These are phyloP conservation scores for Hyles lineata DNA, from an alignment of 2,888 invertebrate species.

Conservation along the genomic window DNA sequence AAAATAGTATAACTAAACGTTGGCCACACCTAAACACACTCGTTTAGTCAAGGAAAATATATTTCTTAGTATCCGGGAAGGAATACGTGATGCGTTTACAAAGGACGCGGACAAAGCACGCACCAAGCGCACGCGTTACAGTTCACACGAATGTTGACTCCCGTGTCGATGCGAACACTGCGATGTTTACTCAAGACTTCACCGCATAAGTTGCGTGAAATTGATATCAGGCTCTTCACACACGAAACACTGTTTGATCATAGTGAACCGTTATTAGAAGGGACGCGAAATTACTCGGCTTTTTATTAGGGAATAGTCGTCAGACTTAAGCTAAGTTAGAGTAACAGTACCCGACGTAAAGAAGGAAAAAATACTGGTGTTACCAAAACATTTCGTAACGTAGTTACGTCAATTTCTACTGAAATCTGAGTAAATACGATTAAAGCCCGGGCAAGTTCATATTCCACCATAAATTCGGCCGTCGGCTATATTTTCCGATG, in stretches of 20 bases:
- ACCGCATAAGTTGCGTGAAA: conserved; percentile 71
- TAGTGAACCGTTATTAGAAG: conserved; percentile 62
- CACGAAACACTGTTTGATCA: conserved; percentile 63
- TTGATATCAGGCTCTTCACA: conserved; percentile 68
- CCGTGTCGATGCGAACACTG: conserved; percentile 36
- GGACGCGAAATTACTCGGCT: conserved; percentile 42
- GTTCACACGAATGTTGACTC: conserved; percentile 37
- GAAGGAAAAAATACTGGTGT: background rate
- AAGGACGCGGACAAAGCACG: conserved; percentile 26
- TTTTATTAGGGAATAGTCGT: conserved; percentile 2
- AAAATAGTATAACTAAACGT: background rate
- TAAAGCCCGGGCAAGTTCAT: conserved; percentile 12
- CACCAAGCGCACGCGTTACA: conserved; percentile 25
- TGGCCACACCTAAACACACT: background rate
- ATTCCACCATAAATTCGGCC: background rate
- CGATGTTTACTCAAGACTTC: conserved; percentile 61
- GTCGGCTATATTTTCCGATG: conserved; percentile 2
- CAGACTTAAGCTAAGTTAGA: background rate
- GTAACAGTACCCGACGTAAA: background rate
- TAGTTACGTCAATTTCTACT: conserved; percentile 15
- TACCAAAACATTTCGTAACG: conserved; percentile 17
- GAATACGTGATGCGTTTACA: conserved; percentile 39
- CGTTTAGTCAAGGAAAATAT: conserved; percentile 16
- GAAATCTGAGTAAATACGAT: conserved; percentile 20
- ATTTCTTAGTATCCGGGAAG: conserved; percentile 13